Percentiles rank a stretch among this genome's conserved stretches.
phyloP scores from a whole-genome alignment of 2,888 invertebrate species.

The Coelopa pilipes region DNA sequence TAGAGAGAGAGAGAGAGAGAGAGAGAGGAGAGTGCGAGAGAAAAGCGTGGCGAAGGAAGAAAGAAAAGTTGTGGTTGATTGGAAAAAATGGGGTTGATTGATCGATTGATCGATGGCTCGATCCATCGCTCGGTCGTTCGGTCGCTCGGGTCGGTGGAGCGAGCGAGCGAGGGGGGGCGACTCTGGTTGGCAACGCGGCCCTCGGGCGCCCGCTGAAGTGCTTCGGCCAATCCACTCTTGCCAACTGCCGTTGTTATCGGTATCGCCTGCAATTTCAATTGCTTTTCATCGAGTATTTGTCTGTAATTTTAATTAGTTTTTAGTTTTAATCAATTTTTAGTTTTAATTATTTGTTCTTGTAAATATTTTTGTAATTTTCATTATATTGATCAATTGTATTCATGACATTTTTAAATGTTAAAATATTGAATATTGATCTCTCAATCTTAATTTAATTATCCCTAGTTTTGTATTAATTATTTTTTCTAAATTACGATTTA shows the following conservation, averaged over 20 bases:
- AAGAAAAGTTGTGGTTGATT: slow-evolving; percentile 3
- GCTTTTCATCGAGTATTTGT: too few relatives aligned
- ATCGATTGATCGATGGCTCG: background rate
- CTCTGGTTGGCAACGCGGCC: too few relatives aligned
- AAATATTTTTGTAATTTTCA: background rate
- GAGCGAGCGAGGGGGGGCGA: too few relatives aligned
- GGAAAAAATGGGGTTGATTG: slow-evolving; percentile 11
- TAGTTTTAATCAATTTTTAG: background rate
- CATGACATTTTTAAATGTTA: background rate
- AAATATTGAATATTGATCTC: background rate
- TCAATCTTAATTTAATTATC: background rate
- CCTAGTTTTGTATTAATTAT: background rate
- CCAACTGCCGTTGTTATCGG: too few relatives aligned
- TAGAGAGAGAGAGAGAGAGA: too few relatives aligned
- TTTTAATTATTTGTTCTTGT: background rate
- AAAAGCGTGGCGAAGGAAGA: background rate
- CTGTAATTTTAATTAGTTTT: background rate
- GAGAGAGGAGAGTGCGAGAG: too few relatives aligned
- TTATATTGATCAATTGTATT: background rate
- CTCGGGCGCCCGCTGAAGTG: too few relatives aligned
- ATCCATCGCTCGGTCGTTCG: too few relatives aligned
- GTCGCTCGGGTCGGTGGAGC: background rate
- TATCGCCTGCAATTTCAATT: too few relatives aligned
- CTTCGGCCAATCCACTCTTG: too few relatives aligned
- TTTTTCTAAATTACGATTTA: slow-evolving; percentile 9